Percentiles rank a stretch among this genome's conserved stretches.
Evolutionary conservation across 2,113 vertebrate species (phyloP).

Genomic region (Tricholaema leucomelas): DNA sequence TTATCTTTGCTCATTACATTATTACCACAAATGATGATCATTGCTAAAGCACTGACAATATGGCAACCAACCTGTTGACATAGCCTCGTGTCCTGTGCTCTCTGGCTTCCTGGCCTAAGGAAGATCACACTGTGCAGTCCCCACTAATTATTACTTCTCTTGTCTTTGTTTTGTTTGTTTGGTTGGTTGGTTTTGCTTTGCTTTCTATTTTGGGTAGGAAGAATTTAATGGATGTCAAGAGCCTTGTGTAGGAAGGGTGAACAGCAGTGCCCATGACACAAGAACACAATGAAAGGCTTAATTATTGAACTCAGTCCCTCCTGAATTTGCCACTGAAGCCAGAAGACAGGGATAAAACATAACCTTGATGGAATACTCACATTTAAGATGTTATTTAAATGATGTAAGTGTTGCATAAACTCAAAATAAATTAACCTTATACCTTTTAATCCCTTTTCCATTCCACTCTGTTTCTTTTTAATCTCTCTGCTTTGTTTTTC

Average conservation of each 20-base stretch:
- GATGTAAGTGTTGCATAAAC: not conserved
- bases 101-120: not conserved
- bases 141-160: not conserved
- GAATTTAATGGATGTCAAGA: not conserved
- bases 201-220: not conserved
- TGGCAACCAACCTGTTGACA: not conserved
- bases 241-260: not conserved
- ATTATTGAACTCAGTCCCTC: not conserved
- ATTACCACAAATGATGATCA: constrained; percentile 23
- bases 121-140: not conserved
- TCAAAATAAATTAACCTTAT: not conserved
- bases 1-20: constrained; percentile 29
- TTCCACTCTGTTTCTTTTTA: not conserved
- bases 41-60: not conserved
- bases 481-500: not conserved
- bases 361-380: not conserved
- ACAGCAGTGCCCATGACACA: not conserved
- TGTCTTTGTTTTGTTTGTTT: not conserved
- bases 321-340: not conserved
- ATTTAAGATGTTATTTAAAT: not conserved
- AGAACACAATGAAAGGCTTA: not conserved
- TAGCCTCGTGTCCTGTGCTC: not conserved
- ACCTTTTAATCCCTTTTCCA: not conserved
- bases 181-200: not conserved
- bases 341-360: not conserved